phyloP scores from a whole-genome alignment of 1,140 invertebrate species.

The Carcinoscorpius rotundicauda region DNA sequence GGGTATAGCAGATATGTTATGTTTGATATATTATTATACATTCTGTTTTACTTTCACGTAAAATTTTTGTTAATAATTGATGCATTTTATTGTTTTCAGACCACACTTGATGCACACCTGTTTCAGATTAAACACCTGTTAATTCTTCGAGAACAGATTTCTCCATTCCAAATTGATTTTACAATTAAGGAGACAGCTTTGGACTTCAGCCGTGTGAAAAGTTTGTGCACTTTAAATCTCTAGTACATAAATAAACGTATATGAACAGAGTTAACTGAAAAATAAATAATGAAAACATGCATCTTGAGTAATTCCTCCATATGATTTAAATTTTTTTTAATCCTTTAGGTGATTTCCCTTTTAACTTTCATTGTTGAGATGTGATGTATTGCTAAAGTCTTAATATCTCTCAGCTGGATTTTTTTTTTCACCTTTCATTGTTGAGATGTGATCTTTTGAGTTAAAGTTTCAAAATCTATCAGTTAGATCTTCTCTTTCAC shows the following conservation, averaged over 20 bases:
- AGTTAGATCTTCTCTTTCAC: too few relatives aligned
- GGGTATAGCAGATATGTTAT: too few relatives aligned
- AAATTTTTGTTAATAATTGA: too few relatives aligned
- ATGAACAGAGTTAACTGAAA: too few relatives aligned
- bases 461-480: too few relatives aligned
- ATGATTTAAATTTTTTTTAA: slow-evolving; percentile 3
- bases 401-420: too few relatives aligned
- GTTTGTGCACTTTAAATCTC: slow-evolving; percentile 24
- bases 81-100: slow-evolving; percentile 29
- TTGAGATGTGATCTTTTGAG: too few relatives aligned
- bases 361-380: not conserved
- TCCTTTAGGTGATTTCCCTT: slow-evolving; percentile 16
- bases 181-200: slow-evolving; percentile 79
- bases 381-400: too few relatives aligned
- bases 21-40: too few relatives aligned
- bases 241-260: too few relatives aligned
- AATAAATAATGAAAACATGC: not conserved
- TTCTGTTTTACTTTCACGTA: too few relatives aligned
- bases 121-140: slow-evolving; percentile 97
- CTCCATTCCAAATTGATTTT: slow-evolving; percentile 95
- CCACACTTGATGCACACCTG: slow-evolving; percentile 74
- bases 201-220: slow-evolving; percentile 74
- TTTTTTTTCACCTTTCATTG: too few relatives aligned
- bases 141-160: slow-evolving; percentile 93
- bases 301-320: slow-evolving; percentile 3